Conservation (phyloP, 2,888 invertebrate genomes). For the Drosophila parthenogenetica region DNA sequence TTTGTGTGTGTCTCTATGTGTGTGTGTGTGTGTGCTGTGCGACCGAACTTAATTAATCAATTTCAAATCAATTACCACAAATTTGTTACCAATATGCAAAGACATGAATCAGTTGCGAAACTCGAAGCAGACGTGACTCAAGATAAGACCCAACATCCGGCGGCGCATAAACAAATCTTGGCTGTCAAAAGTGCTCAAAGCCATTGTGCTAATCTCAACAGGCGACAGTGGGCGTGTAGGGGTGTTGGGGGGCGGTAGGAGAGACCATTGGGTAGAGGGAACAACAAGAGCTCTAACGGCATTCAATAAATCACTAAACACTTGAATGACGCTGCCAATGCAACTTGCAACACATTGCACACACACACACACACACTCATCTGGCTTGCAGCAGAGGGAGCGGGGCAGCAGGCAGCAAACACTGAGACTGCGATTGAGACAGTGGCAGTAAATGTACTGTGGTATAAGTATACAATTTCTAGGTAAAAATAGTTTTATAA, state of each 20-base stretch:
- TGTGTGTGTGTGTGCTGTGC: neutral
- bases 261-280: neutral
- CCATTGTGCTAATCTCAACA: constrained; percentile 80
- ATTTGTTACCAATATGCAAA: constrained; percentile 82
- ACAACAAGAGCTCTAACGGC: constrained; percentile 71
- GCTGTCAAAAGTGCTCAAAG: constrained; percentile 82
- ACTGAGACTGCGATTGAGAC: constrained; percentile 33
- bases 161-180: constrained; percentile 79
- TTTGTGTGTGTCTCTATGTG: too few species aligned
- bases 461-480: neutral
- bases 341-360: constrained; percentile 79
- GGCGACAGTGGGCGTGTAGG: neutral
- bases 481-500: too few species aligned
- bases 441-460: neutral
- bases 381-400: neutral
- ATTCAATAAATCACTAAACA: constrained; percentile 84
- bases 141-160: constrained; percentile 57
- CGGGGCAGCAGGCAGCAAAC: neutral
- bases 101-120: constrained; percentile 71
- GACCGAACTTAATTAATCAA: constrained; percentile 77
- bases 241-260: neutral
- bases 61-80: constrained; percentile 82
- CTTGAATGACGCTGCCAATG: constrained; percentile 79
- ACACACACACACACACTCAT: constrained; percentile 30
- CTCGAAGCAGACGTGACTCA: constrained; percentile 29